Evolutionary conservation across 2,888 invertebrate species (phyloP).

Genomic region (Entomobrya proxima): DNA sequence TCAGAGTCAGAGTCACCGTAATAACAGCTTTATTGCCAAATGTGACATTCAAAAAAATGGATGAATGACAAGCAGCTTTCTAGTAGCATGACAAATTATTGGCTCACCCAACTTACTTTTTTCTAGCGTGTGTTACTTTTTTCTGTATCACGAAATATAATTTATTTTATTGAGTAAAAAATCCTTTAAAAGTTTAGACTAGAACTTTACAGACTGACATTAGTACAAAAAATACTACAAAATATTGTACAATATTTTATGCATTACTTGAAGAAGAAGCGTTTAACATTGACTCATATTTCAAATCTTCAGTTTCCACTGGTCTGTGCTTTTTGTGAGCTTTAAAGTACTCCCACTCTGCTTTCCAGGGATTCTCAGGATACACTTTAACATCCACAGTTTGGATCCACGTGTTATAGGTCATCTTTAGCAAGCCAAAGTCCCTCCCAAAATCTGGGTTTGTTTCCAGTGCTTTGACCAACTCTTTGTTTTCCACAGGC

Average conservation of each 20-base stretch:
- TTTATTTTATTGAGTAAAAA: no score
- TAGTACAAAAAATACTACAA: not conserved
- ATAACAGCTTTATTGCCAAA: no score
- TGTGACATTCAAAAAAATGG: no score
- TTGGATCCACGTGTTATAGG: conserved; percentile 62
- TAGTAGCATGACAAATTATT: no score
- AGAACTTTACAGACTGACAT: not conserved
- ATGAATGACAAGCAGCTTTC: no score
- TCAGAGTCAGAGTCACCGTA: no score
- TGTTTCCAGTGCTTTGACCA: conserved; percentile 40
- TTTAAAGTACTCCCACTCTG: conserved; percentile 49
- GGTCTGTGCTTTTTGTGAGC: conserved; percentile 25
- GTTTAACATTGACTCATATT: not conserved
- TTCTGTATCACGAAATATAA: no score
- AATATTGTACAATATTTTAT: not conserved
- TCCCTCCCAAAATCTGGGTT: conserved; percentile 64
- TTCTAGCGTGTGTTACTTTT: no score
- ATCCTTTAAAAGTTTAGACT: no score
- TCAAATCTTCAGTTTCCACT: not conserved
- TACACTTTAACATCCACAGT: conserved; percentile 37
- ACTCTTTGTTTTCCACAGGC: not conserved
- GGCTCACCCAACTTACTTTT: no score
- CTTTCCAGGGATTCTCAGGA: conserved; percentile 68
- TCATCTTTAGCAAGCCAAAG: conserved; percentile 66
- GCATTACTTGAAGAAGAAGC: not conserved